A percentile compares a stretch with the other conserved stretches of the same genome.
These are phyloP conservation scores for Epirrhoe tristata DNA, from an alignment of 2,888 invertebrate species.

Conservation along the genomic window DNA sequence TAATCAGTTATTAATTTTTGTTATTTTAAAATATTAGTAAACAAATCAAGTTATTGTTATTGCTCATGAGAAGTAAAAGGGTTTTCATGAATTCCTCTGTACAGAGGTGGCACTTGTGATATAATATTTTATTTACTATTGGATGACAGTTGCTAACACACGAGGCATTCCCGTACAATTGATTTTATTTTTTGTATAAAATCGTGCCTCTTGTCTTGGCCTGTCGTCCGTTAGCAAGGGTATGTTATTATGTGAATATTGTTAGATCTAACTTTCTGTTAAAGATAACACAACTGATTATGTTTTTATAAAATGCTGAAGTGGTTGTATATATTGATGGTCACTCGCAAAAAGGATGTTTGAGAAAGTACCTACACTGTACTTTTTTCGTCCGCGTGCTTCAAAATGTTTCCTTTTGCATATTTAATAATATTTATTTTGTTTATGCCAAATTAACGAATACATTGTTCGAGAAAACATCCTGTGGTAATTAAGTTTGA, in stretches of 20 bases:
- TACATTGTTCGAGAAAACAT: conserved; percentile 20
- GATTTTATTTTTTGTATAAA: conserved; percentile 85
- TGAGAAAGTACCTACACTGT: conserved; percentile 42
- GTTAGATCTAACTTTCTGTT: conserved; percentile 70
- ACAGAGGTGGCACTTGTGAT: conserved; percentile 74
- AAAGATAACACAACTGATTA: conserved; percentile 73
- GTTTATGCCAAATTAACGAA: conserved; percentile 30
- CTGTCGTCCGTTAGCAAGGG: conserved; percentile 81
- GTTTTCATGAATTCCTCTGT: conserved; percentile 62
- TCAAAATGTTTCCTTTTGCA: conserved; percentile 34
- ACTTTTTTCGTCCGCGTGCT: conserved; percentile 41
- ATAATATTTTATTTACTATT: conserved; percentile 76
- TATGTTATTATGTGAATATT: conserved; percentile 75
- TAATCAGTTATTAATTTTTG: conserved; percentile 69
- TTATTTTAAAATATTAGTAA: conserved; percentile 43
- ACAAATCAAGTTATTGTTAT: conserved; percentile 49
- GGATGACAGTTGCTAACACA: conserved; percentile 84
- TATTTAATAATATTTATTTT: conserved; percentile 24
- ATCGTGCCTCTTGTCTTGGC: conserved; percentile 84
- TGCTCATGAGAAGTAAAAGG: conserved; percentile 50
- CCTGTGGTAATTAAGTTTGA: conserved; percentile 25
- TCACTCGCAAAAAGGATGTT: conserved; percentile 73
- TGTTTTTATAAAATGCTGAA: conserved; percentile 76
- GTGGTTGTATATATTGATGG: conserved; percentile 68
- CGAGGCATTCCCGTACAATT: conserved; percentile 80